phyloP scores from a whole-genome alignment of 2,113 vertebrate species.

The Rousettus leschenaultii region DNA sequence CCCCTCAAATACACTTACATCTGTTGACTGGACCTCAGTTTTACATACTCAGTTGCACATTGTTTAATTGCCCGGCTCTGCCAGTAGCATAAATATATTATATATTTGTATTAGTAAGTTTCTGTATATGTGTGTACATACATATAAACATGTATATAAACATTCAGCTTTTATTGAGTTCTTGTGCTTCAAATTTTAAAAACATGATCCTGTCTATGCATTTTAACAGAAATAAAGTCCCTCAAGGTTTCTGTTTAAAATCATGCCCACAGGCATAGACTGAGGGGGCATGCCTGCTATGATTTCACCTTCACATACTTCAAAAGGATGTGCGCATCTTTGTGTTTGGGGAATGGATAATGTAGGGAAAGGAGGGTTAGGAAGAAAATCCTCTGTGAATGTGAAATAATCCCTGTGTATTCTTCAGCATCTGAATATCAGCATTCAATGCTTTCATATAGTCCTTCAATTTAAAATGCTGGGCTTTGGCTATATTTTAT shows the following conservation, averaged over 20 bases:
- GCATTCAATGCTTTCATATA: not conserved
- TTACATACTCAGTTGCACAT: conserved; percentile 57
- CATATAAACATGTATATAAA: not conserved
- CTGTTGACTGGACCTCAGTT: conserved; percentile 46
- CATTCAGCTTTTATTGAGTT: not conserved
- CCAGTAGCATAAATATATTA: conserved; percentile 46
- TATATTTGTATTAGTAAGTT: conserved; percentile 28
- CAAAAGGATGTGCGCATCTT: not conserved
- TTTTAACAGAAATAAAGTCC: conserved; percentile 42
- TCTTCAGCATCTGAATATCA: conserved; percentile 10
- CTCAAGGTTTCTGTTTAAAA: conserved; percentile 41
- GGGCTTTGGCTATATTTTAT: not conserved
- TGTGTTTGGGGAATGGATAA: not conserved
- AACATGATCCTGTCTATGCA: not conserved
- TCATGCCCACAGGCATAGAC: conserved; percentile 56
- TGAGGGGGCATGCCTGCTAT: not conserved
- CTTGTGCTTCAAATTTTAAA: not conserved
- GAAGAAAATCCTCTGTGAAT: conserved; percentile 36
- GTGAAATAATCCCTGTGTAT: not conserved
- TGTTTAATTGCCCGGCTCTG: conserved; percentile 63
- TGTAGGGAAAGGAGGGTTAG: not conserved
- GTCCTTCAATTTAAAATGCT: conserved; percentile 41
- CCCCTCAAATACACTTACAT: conserved; percentile 35
- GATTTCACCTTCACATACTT: conserved; percentile 50
- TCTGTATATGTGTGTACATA: not conserved